Percentiles rank a stretch among this genome's conserved stretches.
phyloP scores from a whole-genome alignment of 2,888 invertebrate genomes.

The Agriopis marginaria region DNA sequence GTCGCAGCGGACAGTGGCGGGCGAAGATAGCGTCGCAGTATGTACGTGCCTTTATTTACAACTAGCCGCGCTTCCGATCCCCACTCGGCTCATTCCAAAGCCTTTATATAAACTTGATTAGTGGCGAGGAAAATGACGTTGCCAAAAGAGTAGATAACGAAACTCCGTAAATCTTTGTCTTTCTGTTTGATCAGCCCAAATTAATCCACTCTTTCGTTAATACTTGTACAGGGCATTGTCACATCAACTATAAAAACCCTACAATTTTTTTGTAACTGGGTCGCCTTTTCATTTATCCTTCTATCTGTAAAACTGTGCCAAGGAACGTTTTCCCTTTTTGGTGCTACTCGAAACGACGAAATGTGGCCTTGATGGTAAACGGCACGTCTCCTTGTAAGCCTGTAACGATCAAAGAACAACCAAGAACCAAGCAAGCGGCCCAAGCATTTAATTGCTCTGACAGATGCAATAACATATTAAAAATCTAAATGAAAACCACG shows the following conservation, averaged over 20 bases:
- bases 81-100: conserved; percentile 47
- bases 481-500: no score
- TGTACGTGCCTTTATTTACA: conserved; percentile 67
- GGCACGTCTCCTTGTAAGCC: no score
- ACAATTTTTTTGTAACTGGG: no score
- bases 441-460: no score
- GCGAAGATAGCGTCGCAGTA: conserved; percentile 65
- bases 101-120: conserved; percentile 41
- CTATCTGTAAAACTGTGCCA: no score
- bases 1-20: conserved; percentile 65
- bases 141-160: conserved; percentile 2
- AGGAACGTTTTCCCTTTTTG: no score
- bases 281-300: no score
- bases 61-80: conserved; percentile 60
- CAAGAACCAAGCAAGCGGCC: no score
- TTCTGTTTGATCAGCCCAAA: conserved; percentile 14
- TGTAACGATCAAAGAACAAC: no score
- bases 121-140: conserved; percentile 29
- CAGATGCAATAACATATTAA: no score
- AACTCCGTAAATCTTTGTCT: conserved; percentile 16
- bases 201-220: conserved; percentile 16
- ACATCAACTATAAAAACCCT: not conserved
- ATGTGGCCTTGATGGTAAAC: no score
- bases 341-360: no score
- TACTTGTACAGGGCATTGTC: not conserved